Evolutionary conservation across 2,797 vertebrate species (phyloP).

Genomic region (Acrossocheilus fasciatus): DNA sequence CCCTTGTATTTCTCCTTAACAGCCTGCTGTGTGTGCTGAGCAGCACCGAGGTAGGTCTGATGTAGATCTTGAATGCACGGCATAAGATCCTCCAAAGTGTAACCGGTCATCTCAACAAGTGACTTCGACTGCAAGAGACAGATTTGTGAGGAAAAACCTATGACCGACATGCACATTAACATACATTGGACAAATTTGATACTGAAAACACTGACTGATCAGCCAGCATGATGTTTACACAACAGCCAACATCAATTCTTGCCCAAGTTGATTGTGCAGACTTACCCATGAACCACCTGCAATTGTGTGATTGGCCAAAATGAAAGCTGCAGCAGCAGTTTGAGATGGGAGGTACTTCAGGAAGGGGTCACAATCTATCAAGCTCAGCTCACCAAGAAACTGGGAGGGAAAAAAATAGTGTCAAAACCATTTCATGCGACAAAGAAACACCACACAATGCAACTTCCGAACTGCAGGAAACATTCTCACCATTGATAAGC

Average conservation of each 20-base stretch:
- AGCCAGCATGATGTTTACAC: not conserved
- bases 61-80: constrained; percentile 92
- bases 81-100: constrained; percentile 87
- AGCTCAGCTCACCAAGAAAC: constrained; percentile 94
- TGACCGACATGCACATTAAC: not conserved
- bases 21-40: constrained; percentile 94
- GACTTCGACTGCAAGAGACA: constrained; percentile 81
- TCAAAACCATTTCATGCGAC: not conserved
- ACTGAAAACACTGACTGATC: not conserved
- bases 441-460: not conserved
- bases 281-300: constrained; percentile 83
- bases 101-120: constrained; percentile 83
- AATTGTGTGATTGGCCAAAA: constrained; percentile 86
- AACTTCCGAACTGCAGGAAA: not conserved
- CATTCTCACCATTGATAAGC: constrained; percentile 89
- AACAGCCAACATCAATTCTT: not conserved
- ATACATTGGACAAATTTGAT: not conserved
- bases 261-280: not conserved
- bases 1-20: constrained; percentile 95
- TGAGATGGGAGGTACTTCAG: constrained; percentile 94
- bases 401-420: constrained; percentile 53
- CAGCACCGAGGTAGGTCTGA: constrained; percentile 84
- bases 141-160: not conserved
- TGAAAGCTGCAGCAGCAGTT: constrained; percentile 88
- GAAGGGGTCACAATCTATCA: constrained; percentile 93